Conservation (phyloP, 2,797 vertebrate genomes). For the Cottoperca gobio region DNA sequence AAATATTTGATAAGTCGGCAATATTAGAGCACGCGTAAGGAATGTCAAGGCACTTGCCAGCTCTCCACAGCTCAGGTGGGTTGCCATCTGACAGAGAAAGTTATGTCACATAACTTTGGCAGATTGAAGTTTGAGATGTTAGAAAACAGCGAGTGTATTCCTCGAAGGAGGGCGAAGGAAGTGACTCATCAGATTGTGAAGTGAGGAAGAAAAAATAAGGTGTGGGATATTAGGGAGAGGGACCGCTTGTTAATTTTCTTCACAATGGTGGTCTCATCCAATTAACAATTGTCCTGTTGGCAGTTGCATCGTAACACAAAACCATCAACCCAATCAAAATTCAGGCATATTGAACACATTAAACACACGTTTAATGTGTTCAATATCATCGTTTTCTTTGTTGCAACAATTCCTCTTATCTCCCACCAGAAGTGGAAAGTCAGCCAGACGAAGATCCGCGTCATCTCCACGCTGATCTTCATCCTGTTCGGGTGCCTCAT, state of each 20-base stretch:
- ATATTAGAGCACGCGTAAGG: constrained; percentile 11
- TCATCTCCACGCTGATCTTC: constrained; percentile 97
- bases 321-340: background rate
- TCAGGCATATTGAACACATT: background rate
- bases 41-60: background rate
- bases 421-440: constrained; percentile 94
- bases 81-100: constrained; percentile 30
- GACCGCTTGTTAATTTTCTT: constrained; percentile 18
- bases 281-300: no score
- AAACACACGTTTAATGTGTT: background rate
- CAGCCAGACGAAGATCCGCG: constrained; percentile 98
- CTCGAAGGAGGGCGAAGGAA: constrained; percentile 42
- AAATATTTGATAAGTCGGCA: background rate
- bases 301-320: background rate
- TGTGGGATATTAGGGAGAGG: no score
- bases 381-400: background rate
- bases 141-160: constrained; percentile 38
- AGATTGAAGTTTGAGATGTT: constrained; percentile 30
- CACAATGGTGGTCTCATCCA: background rate
- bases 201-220: background rate
- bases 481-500: constrained; percentile 96
- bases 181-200: constrained; percentile 43
- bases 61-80: background rate
- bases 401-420: background rate
- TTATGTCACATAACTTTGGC: constrained; percentile 22